These are phyloP conservation scores for Aphyosemion australe DNA, from an alignment of 2,113 vertebrate species.

Conservation along the genomic window DNA sequence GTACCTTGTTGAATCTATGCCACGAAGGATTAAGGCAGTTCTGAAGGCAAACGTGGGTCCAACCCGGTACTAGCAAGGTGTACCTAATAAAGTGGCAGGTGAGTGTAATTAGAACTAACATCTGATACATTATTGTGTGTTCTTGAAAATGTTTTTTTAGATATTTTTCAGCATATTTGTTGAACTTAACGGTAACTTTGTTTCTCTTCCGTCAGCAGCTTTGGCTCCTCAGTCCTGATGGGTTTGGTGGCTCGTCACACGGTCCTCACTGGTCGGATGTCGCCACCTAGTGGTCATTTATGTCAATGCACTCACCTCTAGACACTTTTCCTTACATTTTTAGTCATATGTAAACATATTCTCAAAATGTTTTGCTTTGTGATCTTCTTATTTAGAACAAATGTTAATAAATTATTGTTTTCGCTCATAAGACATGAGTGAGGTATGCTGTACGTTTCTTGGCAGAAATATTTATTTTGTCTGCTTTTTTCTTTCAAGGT, in stretches of 20 bases:
- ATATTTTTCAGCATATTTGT: not conserved
- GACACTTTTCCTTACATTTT: no score
- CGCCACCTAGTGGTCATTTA: conserved; percentile 41
- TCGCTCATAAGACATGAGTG: no score
- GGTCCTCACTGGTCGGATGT: not conserved
- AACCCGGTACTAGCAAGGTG: no score
- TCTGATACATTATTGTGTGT: not conserved
- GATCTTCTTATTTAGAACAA: no score
- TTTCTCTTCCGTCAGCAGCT: not conserved
- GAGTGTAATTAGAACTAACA: not conserved
- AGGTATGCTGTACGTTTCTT: no score
- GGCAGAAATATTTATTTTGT: not conserved
- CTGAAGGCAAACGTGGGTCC: no score
- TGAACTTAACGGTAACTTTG: not conserved
- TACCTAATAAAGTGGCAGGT: no score
- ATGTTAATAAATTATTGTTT: no score
- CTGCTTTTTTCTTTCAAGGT: no score
- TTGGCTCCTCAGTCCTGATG: not conserved
- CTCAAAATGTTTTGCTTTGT: no score
- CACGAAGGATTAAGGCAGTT: no score
- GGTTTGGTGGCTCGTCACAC: accelerated
- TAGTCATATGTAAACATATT: not conserved
- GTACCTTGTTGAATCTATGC: no score
- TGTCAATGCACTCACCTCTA: not conserved
- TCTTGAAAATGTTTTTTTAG: not conserved